Conservation (phyloP, 2,797 vertebrate species). For the Melanotaenia maccullochi region DNA sequence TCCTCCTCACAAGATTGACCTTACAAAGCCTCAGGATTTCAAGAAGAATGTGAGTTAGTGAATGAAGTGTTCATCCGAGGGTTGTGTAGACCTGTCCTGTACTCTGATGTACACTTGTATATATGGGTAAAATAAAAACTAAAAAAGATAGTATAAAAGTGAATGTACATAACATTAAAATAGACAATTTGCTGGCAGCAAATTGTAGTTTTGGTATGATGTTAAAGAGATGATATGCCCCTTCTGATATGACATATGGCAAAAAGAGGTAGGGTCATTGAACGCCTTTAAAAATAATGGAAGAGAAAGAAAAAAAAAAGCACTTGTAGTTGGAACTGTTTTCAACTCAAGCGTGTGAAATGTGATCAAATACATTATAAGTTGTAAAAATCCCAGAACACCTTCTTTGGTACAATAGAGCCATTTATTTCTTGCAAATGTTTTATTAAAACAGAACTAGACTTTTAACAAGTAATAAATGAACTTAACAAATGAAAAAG, state of each 20-base stretch:
- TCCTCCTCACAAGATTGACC: slow-evolving; percentile 43
- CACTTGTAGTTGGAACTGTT: not conserved
- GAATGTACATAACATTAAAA: not conserved
- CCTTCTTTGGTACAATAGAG: not conserved
- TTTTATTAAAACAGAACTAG: not conserved
- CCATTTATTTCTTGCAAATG: not conserved
- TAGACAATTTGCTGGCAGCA: not conserved
- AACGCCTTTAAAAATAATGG: not conserved
- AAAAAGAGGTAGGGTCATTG: not conserved
- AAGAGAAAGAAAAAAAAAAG: not conserved
- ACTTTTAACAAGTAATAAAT: not conserved
- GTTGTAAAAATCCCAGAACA: not conserved
- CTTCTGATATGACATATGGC: not conserved
- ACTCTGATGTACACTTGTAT: not conserved
- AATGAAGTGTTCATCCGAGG: not conserved
- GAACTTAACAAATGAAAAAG: not conserved
- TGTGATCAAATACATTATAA: not conserved
- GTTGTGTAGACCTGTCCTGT: not conserved
- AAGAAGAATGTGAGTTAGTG: not conserved
- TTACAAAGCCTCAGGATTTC: not conserved
- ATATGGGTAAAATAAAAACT: too few species aligned
- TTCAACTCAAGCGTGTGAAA: not conserved
- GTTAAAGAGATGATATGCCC: too few species aligned
- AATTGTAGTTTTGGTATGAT: not conserved
- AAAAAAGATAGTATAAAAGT: not conserved